These are phyloP conservation scores for Enteromius paludinosus DNA, from an alignment of 2,797 vertebrate species.

Conservation along the genomic window DNA sequence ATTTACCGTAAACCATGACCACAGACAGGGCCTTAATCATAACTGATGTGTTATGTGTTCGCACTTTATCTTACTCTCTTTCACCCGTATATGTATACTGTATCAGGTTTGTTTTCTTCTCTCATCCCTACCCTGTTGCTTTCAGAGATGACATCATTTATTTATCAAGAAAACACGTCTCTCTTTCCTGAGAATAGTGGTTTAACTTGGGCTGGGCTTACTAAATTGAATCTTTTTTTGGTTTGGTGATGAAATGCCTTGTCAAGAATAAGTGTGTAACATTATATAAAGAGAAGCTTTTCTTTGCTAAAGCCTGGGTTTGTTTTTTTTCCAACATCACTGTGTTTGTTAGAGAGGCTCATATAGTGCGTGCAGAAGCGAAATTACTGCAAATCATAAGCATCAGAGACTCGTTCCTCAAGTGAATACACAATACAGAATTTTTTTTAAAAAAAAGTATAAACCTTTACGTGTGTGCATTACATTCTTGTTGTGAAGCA, in stretches of 20 bases:
- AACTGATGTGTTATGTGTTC: conserved; percentile 15
- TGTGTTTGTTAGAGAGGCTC: background rate
- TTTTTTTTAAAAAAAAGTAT: background rate
- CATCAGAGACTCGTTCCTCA: background rate
- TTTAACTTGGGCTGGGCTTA: conserved; percentile 14
- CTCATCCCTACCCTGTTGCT: background rate
- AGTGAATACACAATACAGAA: background rate
- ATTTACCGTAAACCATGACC: conserved; percentile 34
- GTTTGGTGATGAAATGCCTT: background rate
- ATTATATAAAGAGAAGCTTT: background rate
- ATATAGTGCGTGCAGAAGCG: background rate
- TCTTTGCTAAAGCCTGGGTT: background rate
- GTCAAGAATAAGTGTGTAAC: background rate
- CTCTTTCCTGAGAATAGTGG: conserved; percentile 12
- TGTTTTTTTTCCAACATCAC: background rate
- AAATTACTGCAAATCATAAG: background rate
- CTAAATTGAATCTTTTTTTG: background rate
- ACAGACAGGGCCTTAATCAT: conserved; percentile 6
- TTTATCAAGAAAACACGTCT: conserved; percentile 26
- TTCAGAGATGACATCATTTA: conserved; percentile 15
- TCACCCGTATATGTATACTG: background rate
- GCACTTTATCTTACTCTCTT: background rate
- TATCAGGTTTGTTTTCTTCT: conserved; percentile 29
- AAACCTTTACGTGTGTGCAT: background rate
- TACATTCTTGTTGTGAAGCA: background rate